Conservation (phyloP, 2,888 invertebrate genomes). For the Clivina fossor region DNA sequence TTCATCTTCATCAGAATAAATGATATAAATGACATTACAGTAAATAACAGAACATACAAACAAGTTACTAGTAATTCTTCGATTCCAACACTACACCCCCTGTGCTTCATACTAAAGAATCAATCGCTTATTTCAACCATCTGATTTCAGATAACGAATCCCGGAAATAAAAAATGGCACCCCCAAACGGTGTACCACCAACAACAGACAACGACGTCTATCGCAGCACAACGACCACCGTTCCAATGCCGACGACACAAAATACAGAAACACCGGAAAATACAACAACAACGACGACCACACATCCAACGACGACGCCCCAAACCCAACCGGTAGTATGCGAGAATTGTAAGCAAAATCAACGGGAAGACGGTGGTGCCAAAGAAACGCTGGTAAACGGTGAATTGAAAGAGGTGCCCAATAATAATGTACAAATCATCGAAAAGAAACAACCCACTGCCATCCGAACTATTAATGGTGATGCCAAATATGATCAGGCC, state of each 20-base stretch:
- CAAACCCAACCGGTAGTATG: constrained; percentile 9
- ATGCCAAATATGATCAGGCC: constrained; percentile 10
- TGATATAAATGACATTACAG: too few species aligned
- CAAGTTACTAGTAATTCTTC: too few species aligned
- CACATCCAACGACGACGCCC: not conserved
- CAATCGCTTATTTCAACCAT: too few species aligned
- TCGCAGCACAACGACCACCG: constrained; percentile 28
- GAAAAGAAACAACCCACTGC: constrained; percentile 9
- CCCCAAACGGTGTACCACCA: constrained; percentile 45
- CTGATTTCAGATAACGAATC: too few species aligned
- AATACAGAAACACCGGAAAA: too few species aligned
- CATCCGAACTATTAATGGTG: constrained; percentile 2
- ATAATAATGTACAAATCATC: constrained; percentile 24
- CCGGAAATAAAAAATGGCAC: constrained; percentile 40
- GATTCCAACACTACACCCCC: too few species aligned
- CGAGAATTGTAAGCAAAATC: constrained; percentile 29
- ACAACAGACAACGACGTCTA: constrained; percentile 42
- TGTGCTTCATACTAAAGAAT: too few species aligned
- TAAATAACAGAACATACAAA: too few species aligned
- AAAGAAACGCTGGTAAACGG: constrained; percentile 17
- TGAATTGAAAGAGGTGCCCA: constrained; percentile 21
- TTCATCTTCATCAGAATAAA: too few species aligned
- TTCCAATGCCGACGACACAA: constrained; percentile 1
- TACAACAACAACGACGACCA: not conserved
- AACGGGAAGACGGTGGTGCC: constrained; percentile 12